These are phyloP conservation scores for Drosophila suzukii DNA, from an alignment of 1,140 invertebrate species.

Conservation along the genomic window DNA sequence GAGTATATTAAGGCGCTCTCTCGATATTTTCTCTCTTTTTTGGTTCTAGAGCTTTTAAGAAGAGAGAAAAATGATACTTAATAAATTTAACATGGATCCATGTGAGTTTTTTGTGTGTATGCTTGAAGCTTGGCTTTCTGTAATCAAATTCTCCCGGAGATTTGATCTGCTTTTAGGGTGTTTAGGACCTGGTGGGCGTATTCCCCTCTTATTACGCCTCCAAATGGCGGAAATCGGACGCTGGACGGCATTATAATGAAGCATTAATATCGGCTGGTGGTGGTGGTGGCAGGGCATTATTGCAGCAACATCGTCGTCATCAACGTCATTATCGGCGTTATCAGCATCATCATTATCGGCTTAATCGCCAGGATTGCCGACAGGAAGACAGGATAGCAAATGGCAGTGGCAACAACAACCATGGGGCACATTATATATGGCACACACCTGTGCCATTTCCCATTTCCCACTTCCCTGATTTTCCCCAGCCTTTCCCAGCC, in stretches of 20 bases:
- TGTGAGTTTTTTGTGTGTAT: too few relatives aligned
- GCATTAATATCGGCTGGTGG: slow-evolving; percentile 42
- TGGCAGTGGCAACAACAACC: neutral
- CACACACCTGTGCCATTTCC: slow-evolving; percentile 28
- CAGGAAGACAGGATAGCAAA: slow-evolving; percentile 25
- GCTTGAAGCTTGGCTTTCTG: neutral
- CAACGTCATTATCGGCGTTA: slow-evolving; percentile 40
- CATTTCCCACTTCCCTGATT: too few relatives aligned
- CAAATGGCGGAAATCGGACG: neutral
- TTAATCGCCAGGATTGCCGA: slow-evolving; percentile 36
- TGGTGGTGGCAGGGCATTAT: neutral
- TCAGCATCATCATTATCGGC: slow-evolving; percentile 55
- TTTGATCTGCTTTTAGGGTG: slow-evolving; percentile 3
- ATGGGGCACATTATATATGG: neutral
- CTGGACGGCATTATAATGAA: slow-evolving; percentile 22
- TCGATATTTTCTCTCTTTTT: too few relatives aligned
- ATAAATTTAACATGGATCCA: too few relatives aligned
- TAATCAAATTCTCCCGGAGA: neutral
- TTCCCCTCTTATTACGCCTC: neutral
- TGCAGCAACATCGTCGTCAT: slow-evolving; percentile 20
- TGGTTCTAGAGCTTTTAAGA: too few relatives aligned
- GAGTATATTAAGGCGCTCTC: too few relatives aligned
- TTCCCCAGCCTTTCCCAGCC: neutral
- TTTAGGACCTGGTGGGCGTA: neutral
- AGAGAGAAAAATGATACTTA: too few relatives aligned